Base-by-base conservation (phyloP, 2,888 invertebrate genomes). In the Chrysotoxum bicinctum region DNA sequence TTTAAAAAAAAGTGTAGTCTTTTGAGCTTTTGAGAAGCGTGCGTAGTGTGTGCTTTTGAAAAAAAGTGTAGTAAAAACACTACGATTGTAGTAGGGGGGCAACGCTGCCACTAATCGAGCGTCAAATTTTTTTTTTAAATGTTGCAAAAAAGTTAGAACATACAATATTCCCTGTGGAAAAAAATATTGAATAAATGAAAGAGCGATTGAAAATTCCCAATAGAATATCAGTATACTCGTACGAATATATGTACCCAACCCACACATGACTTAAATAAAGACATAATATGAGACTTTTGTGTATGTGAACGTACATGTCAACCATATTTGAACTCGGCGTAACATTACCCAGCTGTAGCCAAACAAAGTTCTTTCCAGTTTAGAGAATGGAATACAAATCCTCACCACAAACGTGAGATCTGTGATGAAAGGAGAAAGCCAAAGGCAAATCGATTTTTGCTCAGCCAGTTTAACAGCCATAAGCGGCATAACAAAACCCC, bases 81-180 rank as follows among this genome's bases (percentile, higher is more conserved):
- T n/a, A n/a, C n/a, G n/a, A n/a, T n/a, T n/a, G n/a, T n/a, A n/a
- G n/a, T n/a, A n/a, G n/a, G n/a, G n/a, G n/a, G n/a, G n/a, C n/a
- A n/a, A n/a, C n/a, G n/a, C n/a, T n/a, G n/a, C 64, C 64, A 64
- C 64, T 64, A 64, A 64, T 64, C 64, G 64, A 45, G 45, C 45
- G 19, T 45, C 64, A 45, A 64, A 62, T 40, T 40, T 40, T 8
- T 40, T n/a, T 30, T 21, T 58, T 58, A 40, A 62, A 62, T 30
- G n/a, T 19, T 16, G n/a, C 16, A 32, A 40, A 16, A 40, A 40
- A 40, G 19, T 14, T 26, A 9, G 0, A 23, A 60, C 10, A 40
- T 43, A 43, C 16, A 37, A 21, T 5, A 2, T 35, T 8, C 0
- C 40, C 8, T 60, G n/a, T 6, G 4, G 10, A 40, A 16, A 16